Conservation (phyloP, 2,113 vertebrate species). For the Tetrax tetrax region DNA sequence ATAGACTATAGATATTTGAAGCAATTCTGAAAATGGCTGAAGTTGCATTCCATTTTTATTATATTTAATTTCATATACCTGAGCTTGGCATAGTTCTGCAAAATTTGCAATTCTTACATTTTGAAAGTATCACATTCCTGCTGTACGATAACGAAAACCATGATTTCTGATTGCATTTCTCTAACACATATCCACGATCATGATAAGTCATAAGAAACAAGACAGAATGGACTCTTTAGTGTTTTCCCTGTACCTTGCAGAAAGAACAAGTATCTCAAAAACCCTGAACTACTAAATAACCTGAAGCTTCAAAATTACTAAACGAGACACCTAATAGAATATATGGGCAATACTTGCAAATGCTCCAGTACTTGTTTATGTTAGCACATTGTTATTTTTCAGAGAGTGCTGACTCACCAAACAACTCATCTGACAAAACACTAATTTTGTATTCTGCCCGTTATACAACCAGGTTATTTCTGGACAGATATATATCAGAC, state of each 20-base stretch:
- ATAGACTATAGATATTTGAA: not conserved
- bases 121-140: not conserved
- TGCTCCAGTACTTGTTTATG: not conserved
- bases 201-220: not conserved
- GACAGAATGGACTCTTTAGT: not conserved
- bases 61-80: not conserved
- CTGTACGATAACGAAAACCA: not conserved
- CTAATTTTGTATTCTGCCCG: not conserved
- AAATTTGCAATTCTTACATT: not conserved
- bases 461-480: not conserved
- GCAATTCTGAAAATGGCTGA: not conserved
- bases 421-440: not conserved
- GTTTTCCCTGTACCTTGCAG: not conserved
- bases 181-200: not conserved
- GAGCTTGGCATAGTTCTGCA: not conserved
- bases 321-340: not conserved
- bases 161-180: not conserved
- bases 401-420: not conserved
- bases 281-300: not conserved
- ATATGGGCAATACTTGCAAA: not conserved
- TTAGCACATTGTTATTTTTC: not conserved
- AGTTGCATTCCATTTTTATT: not conserved
- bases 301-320: not conserved
- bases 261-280: not conserved
- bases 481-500: not conserved